Evolutionary conservation across 2,113 vertebrate genomes (phyloP).

Genomic region (Toxotes jaculatrix): DNA sequence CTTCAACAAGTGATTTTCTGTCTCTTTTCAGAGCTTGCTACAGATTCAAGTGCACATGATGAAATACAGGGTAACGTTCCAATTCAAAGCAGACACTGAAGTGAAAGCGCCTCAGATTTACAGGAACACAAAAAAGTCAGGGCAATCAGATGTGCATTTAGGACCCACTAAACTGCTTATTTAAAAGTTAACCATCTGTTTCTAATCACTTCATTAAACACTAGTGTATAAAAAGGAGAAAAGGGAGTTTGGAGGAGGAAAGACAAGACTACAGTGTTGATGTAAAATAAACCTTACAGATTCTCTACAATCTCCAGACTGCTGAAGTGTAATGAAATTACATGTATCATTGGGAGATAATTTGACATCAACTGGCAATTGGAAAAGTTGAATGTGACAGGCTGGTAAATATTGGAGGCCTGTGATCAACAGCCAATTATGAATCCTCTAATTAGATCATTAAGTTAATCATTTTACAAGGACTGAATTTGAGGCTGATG

Average conservation of each 20-base stretch:
- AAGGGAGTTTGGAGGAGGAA: neutral
- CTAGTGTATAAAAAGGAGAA: neutral
- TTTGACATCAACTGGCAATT: constrained; percentile 50
- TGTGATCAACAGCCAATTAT: constrained; percentile 50
- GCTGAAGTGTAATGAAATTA: constrained; percentile 41
- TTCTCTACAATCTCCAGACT: constrained; percentile 19
- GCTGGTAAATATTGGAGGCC: constrained; percentile 29
- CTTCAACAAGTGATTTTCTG: constrained; percentile 15
- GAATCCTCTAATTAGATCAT: constrained; percentile 50
- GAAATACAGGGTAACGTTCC: constrained; percentile 46
- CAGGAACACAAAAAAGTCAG: constrained; percentile 16
- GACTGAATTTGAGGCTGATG: constrained; percentile 23
- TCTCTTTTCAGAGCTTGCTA: constrained; percentile 20
- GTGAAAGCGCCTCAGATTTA: constrained; percentile 15
- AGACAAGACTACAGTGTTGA: neutral
- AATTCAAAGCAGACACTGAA: constrained; percentile 27
- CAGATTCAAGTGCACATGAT: constrained; percentile 42
- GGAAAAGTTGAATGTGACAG: constrained; percentile 39
- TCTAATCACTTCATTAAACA: neutral
- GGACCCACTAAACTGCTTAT: neutral
- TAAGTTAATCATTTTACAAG: constrained; percentile 46
- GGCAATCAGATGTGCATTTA: neutral
- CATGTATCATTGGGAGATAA: constrained; percentile 49
- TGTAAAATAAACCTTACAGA: constrained; percentile 12
- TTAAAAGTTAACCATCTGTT: constrained; percentile 9